Evolutionary conservation across 2,797 vertebrate genomes (phyloP).

Genomic region (Carduelis carduelis): DNA sequence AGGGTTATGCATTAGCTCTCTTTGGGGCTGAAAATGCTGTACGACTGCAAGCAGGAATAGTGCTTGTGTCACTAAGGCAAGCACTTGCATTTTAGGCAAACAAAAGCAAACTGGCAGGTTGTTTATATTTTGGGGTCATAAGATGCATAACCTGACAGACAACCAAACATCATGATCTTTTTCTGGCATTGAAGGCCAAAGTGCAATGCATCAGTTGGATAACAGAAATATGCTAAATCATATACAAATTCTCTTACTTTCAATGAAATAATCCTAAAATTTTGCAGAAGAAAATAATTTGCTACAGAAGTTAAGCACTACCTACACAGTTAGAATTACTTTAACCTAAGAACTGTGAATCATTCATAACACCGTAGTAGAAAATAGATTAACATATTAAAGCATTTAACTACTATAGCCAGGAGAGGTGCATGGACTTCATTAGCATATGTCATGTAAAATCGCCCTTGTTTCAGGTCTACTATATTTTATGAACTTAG

Average conservation of each 20-base stretch:
- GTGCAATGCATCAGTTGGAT: neutral
- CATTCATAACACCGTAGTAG: neutral
- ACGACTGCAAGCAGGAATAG: neutral
- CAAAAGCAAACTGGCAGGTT: neutral
- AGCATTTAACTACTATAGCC: neutral
- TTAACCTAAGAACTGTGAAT: neutral
- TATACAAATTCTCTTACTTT: neutral
- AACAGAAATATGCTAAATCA: neutral
- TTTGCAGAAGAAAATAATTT: neutral
- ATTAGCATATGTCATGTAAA: neutral
- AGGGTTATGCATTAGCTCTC: conserved; percentile 1
- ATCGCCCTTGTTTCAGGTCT: neutral
- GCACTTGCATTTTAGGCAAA: neutral
- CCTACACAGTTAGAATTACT: neutral
- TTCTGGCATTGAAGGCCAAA: neutral
- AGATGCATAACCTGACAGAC: neutral
- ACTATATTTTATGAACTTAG: neutral
- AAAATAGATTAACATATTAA: conserved; percentile 19
- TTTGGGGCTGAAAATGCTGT: neutral
- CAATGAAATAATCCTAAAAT: neutral
- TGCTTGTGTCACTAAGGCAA: neutral
- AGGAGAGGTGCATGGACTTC: neutral
- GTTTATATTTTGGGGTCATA: conserved; percentile 6
- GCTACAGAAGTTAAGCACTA: neutral
- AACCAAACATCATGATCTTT: neutral